Evolutionary conservation across 2,888 invertebrate genomes (phyloP), one percentile per base, ranked within the genome.

Genomic region (Phorcus lineatus): DNA sequence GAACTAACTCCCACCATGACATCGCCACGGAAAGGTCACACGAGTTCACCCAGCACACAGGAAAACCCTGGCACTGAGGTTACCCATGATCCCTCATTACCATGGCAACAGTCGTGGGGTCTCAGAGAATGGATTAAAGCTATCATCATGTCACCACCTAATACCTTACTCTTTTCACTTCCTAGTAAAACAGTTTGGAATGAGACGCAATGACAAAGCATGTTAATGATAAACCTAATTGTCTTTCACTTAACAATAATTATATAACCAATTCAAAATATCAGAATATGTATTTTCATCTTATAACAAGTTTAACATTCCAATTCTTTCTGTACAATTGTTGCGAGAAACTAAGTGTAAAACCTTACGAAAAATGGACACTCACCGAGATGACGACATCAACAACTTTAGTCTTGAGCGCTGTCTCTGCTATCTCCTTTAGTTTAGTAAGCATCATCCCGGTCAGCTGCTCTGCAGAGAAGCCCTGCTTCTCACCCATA

Each of bases 361-460:
- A 28, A 67, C 1, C 28, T 16, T 40, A 13, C 17, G 16, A 47
- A 19, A 17, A 67, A 16, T 53, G 16, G n/a, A 17, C 1, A 91
- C 93, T 88, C 86, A 94, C 94, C 55, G 94, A 92, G 11, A 94
- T 88, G 24, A 94, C 94, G 77, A 93, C 93, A 87, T 94, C 94
- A 22, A 92, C 97, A 74, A 98, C 96, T 92, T 97, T 97, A 31
- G 97, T 97, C 91, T 97, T 96, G 86, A 99, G 94, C 54, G 97
- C 97, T 86, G 94, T 95, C 84, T 97, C 96, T 36, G 99, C 97
- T 84, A 96, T 96, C 89, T 97, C 97, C 94, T 98, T 99, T 85
- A 99, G 94, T 94, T 99, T 99, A 53, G 98, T 98, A 87, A 99
- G 96, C 86, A 99, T 94, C 97, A 99, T 99, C 19, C 97, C 98